Base-by-base conservation (phyloP, 1,140 invertebrate species). In the Drosophila albomicans region DNA sequence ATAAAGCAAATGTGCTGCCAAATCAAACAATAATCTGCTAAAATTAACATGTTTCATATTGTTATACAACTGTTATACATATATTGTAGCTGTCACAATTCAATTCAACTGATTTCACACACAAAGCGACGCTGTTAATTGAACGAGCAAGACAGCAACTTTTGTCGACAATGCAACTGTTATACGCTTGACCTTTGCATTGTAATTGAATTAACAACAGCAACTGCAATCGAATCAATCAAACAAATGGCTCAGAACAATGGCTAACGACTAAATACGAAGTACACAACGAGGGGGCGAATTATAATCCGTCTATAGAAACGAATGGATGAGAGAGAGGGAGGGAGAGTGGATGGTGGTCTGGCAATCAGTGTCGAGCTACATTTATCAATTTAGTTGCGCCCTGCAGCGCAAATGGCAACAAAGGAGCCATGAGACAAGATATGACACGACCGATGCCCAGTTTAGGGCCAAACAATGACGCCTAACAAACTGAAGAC, bases 331-430 rank as follows among this genome's bases (percentile, higher is more conserved):
- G 15, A 10, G 35, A 35, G 49, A 6, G 30, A 5, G 11, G 28
- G 15, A 8, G 16, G 16, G 28, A 66, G 10, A 41, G 38, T 7
- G 38, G 8, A 41, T 10, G 20, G 20, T 41, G 38, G 38, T 41
- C 38, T 13, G 66, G 54, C 57, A 78, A 62, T 57, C 79, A 76
- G 78, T 78, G 51, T 45, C 51, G 58, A 75, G 82, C 71, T 89
- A 81, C 85, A 88, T 89, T 88, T 88, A 88, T 88, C 85, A 88
- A 88, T 88, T 88, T 89, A 81, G 64, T 69, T 79, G 61, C 72
- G 78, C 85, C 84, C 84, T 75, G 80, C 66, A 89, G 84, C 84
- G 67, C 75, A 75, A 74, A 62, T 69, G 41, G 28, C 57, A 70
- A 63, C 49, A 62, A 68, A 59, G 48, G 56, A 82, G 68, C 72